Evolutionary conservation across 1,140 invertebrate genomes (phyloP), one percentile per base, ranked within the genome.

Genomic region (Drosophila pruinosa): DNA sequence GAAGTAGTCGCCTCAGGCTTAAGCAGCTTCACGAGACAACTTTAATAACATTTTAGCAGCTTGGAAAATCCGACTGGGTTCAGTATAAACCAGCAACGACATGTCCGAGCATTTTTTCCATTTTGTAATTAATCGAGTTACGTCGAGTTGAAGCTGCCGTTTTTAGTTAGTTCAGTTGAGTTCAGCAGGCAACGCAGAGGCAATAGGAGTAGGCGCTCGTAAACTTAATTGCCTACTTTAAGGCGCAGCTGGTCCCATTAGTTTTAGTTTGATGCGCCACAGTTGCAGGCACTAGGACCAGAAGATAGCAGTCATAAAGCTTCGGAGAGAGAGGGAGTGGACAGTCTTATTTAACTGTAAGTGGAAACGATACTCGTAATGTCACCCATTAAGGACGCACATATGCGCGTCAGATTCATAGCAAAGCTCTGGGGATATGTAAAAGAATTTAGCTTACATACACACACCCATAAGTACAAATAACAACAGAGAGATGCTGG

Each of bases 211-310:
- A 52, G 61, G 41, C 41, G 53, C 58, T 74, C 72, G 75, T 71
- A 85, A 86, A 88, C 75, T 75, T 88, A 75, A 86, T 81, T 86
- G 77, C 56, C 73, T 52, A 61, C 71, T 78, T 72, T 71, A 68
- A 81, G 70, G 78, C 82, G 68, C 72, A 75, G 61, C 69, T 68
- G 73, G 73, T 22, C 64, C 24, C 59, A 63, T 69, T 83, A 85
- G 81, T 80, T 79, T 70, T 58, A 69, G 76, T 74, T 61, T 56
- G 43, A 63, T 61, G 57, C 47, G 45, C 34, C 56, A 50, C 54
- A 61, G 53, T 48, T 57, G 63, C 65, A 69, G 21, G 10, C 43
- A 52, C 3, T 8, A 28, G 12, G 6, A 24, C 8, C 14, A 47
- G 21, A 34, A 3, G 19, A 5, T 2, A 14, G 22, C 7, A 19